Base-by-base conservation (phyloP, 2,888 invertebrate species). In the Parnassius glacialis region DNA sequence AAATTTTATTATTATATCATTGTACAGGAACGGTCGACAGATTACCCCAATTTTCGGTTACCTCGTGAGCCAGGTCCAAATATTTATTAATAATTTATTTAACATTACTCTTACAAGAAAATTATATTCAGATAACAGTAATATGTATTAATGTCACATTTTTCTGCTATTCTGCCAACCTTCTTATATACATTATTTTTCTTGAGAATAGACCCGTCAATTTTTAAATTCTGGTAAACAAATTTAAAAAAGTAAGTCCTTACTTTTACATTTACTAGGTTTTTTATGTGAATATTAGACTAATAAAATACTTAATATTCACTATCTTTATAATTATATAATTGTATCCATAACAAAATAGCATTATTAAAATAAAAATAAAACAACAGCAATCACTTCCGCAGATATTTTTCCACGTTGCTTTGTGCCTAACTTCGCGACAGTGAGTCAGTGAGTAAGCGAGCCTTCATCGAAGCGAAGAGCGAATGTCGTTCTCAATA, bases 391-490 rank as follows among this genome's bases (percentile, higher is more conserved):
- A 71, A 71, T 70, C 66, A 80, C 77, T 79, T 83, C 75, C 76
- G 78, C 73, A 78, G 74, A 74, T 77, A 72, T 80, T 76, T 79
- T 67, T 69, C 82, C 85, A 87, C 85, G 83, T 85, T 76, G 77
- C 16, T 73, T 80, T 80, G 85, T 74, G 70, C 71, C 88, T 82
- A 88, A 85, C 87, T 91, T 91, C 90, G 90, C 78, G 80, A 78
- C 87, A 89, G 90, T 91, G 90, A 91, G 90, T 90, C 87, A 89
- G 90, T 91, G 90, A 91, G 89, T 90, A 90, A 91, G 91, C 91
- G 84, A 77, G 80, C 85, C 80, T 85, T 84, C 72, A 72, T 67
- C 64, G 67, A 70, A 69, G 65, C 67, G 83, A 79, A 78, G 79
- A 70, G 70, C 71, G 86, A 87, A 90, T 90, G 90, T 90, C 90